Base-by-base conservation (phyloP, 2,888 invertebrate genomes). In the Aproaerema taeniolella region DNA sequence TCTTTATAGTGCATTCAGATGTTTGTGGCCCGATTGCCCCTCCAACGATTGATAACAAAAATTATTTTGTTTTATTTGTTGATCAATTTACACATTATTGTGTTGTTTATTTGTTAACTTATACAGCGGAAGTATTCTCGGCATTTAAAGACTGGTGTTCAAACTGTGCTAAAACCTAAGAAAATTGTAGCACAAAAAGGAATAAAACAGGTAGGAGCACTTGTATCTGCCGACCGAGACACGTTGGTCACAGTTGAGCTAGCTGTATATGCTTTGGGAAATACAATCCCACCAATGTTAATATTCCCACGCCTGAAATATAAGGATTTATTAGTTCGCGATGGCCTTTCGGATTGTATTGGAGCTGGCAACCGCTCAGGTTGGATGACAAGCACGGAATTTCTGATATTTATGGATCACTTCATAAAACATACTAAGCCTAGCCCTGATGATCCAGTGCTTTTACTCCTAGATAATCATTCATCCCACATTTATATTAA, bases 391-490 rank as follows among this genome's bases (percentile, higher is more conserved):
- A 53, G 33, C 15, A 41, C 40, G 13, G 50, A 57, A 31, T 66
- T 67, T 29, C 15, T 47, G 2, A 38, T 45, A 24, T 69, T 55
- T 46, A 38, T 65, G 26, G 41, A 66, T 10, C 62, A 69, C 45
- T 70, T 70, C 42, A 43, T 54, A 16, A 53, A 59, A 31, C 38
- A 54, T 24, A 37, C 34, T 0, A 50, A 45, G 31, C 44, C 51
- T 4, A 45, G 50, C 12, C 33, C 38, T 31, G 43, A 53, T 28
- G 36, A 53, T 2, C 53, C 54, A 26, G 57, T 59, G 11, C 42
- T 68, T 8, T 39, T 68, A 12, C 16, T 66, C 4, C 44, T 67
- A 2, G 63, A 67, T 38, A 67, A 67, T 40, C 66, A 67, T 43
- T 30, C 34, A 3, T 61, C 61, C 7, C 65, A 67, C 39, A 31